phyloP scores from a whole-genome alignment of 2,888 invertebrate genomes.

The Sepioteuthis lessoniana region DNA sequence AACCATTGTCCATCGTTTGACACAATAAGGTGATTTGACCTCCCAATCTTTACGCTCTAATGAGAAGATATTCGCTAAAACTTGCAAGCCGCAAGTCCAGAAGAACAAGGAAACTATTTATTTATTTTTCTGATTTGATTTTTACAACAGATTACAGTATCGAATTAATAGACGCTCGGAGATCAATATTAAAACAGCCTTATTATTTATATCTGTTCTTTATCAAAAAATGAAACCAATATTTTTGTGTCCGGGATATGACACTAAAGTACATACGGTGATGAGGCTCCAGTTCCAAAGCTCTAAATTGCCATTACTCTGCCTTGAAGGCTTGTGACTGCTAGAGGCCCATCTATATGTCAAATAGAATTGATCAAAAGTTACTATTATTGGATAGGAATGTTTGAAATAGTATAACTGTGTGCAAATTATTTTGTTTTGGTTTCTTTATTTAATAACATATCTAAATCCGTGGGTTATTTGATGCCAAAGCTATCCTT shows the following conservation, averaged over 20 bases:
- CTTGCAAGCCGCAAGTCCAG: not conserved
- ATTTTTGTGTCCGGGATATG: not conserved
- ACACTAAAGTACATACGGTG: too few species aligned
- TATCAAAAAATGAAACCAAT: not conserved
- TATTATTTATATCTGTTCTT: not conserved
- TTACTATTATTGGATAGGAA: too few species aligned
- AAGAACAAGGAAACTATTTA: not conserved
- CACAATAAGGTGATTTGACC: constrained; percentile 10
- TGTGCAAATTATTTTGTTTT: too few species aligned
- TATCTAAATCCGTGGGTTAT: too few species aligned
- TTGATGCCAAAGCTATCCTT: too few species aligned
- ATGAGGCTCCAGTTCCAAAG: too few species aligned
- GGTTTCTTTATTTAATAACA: too few species aligned
- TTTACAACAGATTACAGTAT: not conserved
- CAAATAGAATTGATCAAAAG: too few species aligned
- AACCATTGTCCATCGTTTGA: not conserved
- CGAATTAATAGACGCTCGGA: not conserved
- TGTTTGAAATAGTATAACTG: too few species aligned
- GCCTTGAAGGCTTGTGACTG: too few species aligned
- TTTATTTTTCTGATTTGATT: not conserved
- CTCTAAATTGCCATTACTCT: too few species aligned
- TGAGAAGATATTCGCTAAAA: not conserved
- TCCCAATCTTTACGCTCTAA: not conserved
- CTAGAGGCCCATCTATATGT: too few species aligned
- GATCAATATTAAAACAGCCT: not conserved